Conservation (phyloP, 2,797 vertebrate species). For the Sphenodon punctatus region DNA sequence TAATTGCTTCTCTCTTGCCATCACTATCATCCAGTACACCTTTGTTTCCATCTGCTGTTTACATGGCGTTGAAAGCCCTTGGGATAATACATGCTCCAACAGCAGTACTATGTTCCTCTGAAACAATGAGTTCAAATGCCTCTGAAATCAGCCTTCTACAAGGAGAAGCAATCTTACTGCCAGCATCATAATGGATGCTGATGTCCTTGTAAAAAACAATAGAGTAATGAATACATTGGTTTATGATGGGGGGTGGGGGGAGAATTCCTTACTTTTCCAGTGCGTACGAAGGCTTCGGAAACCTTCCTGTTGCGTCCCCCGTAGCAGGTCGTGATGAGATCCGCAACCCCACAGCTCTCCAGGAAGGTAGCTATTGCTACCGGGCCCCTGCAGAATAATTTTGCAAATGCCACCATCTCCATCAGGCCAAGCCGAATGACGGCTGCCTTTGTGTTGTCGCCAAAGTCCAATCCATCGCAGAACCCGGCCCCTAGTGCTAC, state of each 20-base stretch:
- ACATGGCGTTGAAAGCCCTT: not conserved
- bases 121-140: not conserved
- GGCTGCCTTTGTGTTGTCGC: constrained; percentile 90
- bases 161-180: not conserved
- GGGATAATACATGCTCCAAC: not conserved
- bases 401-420: constrained; percentile 90
- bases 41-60: not conserved
- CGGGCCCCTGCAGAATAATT: constrained; percentile 80
- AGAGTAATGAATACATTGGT: rapidly evolving
- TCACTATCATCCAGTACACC: not conserved
- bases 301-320: constrained; percentile 87
- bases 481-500: constrained; percentile 88
- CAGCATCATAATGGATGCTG: not conserved
- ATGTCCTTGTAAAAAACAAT: not conserved
- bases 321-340: constrained; percentile 90
- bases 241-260: not conserved
- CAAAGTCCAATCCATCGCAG: constrained; percentile 84
- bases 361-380: constrained; percentile 83
- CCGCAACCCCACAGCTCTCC: constrained; percentile 90
- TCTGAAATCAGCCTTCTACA: not conserved
- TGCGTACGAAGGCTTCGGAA: constrained; percentile 84
- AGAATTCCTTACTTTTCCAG: constrained; percentile 77
- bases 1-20: not conserved
- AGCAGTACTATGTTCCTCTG: no score
- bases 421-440: constrained; percentile 90